A percentile compares a stretch with the other conserved stretches of the same genome.
Evolutionary conservation across 1,140 invertebrate species (phyloP).

Genomic region (Drosophila asahinai): DNA sequence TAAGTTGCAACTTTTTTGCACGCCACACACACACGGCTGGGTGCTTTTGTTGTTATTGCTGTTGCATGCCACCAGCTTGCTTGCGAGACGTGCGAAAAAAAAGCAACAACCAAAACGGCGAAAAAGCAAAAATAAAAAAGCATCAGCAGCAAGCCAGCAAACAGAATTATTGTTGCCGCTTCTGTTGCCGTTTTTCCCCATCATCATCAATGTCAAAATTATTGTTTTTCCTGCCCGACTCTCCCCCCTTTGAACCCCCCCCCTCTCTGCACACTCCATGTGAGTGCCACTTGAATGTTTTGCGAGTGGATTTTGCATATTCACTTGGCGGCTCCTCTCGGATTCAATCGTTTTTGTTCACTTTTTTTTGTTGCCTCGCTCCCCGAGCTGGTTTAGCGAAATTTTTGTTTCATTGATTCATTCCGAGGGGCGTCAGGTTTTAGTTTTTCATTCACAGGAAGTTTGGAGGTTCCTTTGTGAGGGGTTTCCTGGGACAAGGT

Average conservation of each 20-base stretch:
- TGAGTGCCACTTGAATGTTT: conserved; percentile 63
- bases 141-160: conserved; percentile 14
- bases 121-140: conserved; percentile 8
- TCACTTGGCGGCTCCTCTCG: conserved; percentile 41
- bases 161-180: conserved; percentile 52
- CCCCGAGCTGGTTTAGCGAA: conserved; percentile 1
- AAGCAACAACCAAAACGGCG: conserved; percentile 44
- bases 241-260: background rate
- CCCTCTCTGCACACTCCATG: conserved; percentile 17
- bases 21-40: conserved; percentile 59
- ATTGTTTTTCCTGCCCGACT: conserved; percentile 70
- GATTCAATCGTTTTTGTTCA: conserved; percentile 12
- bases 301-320: conserved; percentile 51
- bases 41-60: conserved; percentile 30
- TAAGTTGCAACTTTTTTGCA: conserved; percentile 80
- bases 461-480: background rate
- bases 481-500: background rate
- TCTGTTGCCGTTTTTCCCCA: conserved; percentile 53
- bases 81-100: conserved; percentile 58
- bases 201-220: conserved; percentile 81
- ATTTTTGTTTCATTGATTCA: conserved; percentile 28
- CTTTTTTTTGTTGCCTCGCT: background rate
- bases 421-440: background rate
- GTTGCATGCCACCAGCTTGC: conserved; percentile 57
- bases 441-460: conserved; percentile 13